These are phyloP conservation scores for Anabacerthia variegaticeps DNA, from an alignment of 2,797 vertebrate genomes.

Conservation along the genomic window DNA sequence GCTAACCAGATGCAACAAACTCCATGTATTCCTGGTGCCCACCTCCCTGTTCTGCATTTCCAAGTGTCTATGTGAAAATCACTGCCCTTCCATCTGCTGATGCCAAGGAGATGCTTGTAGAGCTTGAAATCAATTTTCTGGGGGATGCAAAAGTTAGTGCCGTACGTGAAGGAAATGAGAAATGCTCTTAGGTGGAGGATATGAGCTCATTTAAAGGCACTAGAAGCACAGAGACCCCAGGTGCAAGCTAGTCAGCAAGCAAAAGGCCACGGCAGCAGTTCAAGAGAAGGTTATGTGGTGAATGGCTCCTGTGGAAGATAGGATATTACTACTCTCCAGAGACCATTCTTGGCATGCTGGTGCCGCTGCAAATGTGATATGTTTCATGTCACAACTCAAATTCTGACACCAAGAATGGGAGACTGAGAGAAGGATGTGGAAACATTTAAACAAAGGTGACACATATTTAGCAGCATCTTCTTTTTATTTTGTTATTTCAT, in stretches of 20 bases:
- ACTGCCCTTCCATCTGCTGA: not conserved
- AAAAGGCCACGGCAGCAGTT: not conserved
- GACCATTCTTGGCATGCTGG: not conserved
- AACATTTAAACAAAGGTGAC: not conserved
- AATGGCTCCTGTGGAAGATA: not conserved
- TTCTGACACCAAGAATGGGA: not conserved
- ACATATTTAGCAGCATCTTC: not conserved
- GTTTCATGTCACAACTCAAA: not conserved
- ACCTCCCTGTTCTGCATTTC: not conserved
- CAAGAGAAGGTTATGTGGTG: not conserved
- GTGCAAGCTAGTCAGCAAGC: not conserved
- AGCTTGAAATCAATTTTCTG: not conserved
- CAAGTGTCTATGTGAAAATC: not conserved
- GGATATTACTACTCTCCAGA: not conserved
- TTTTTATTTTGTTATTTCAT: not conserved
- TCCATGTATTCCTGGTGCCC: not conserved
- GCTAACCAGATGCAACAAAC: not conserved
- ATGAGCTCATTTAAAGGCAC: not conserved
- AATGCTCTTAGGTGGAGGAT: not conserved
- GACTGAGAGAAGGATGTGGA: not conserved
- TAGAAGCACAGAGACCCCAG: not conserved
- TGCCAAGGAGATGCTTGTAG: not conserved
- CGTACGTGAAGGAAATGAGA: not conserved
- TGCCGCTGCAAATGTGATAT: not conserved
- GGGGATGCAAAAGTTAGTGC: not conserved